Conservation (phyloP, 53 echinoderm and acorn worm genomes). For the Patiria pectinifera region DNA sequence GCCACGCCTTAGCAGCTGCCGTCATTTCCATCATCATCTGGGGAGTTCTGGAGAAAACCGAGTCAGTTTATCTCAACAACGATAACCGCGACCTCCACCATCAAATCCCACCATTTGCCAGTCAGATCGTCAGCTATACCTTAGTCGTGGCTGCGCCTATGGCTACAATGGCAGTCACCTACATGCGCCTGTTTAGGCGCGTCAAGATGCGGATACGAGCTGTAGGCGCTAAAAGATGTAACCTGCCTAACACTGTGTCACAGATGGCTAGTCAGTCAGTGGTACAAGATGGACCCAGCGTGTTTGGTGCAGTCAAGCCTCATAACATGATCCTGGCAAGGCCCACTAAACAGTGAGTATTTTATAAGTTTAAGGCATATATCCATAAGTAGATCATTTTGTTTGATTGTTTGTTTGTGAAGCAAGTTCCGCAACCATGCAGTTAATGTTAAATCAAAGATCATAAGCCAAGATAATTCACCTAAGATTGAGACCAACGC, state of each 20-base stretch:
- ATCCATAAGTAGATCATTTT: neutral
- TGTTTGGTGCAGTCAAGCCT: slow-evolving; percentile 54
- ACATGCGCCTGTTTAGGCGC: slow-evolving; percentile 56
- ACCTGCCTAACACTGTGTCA: slow-evolving; percentile 13
- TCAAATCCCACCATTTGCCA: slow-evolving; percentile 1
- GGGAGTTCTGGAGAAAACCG: neutral
- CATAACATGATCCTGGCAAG: slow-evolving; percentile 60
- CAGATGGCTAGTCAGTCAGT: slow-evolving; percentile 49
- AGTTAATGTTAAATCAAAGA: no score
- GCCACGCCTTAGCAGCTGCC: slow-evolving; percentile 17
- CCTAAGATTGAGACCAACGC: neutral
- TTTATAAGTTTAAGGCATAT: no score
- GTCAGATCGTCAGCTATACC: slow-evolving; percentile 25
- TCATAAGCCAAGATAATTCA: neutral
- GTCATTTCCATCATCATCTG: slow-evolving; percentile 17
- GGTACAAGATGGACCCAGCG: slow-evolving; percentile 55
- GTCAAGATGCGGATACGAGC: slow-evolving; percentile 59
- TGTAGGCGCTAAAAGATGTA: slow-evolving; percentile 34
- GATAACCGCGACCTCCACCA: neutral
- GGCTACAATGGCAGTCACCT: slow-evolving; percentile 54
- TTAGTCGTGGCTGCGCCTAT: slow-evolving; percentile 50
- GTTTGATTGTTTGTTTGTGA: neutral
- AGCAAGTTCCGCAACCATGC: neutral
- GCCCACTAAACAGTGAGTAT: slow-evolving; percentile 54
- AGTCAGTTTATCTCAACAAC: neutral